Base-by-base conservation (phyloP, 1,140 invertebrate species). In the Diabrotica undecimpunctata region DNA sequence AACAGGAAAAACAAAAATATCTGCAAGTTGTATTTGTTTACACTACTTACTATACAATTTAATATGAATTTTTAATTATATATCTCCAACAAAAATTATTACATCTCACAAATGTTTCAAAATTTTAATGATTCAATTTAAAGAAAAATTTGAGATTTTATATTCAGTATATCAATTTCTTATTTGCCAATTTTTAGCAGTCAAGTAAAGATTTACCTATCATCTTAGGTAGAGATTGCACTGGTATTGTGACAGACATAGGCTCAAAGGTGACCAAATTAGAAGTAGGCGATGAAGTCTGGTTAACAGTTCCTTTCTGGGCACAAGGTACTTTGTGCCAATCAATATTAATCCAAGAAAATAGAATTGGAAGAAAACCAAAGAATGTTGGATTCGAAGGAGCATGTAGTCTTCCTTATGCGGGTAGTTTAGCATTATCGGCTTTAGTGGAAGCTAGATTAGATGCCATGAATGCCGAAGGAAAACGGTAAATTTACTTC, bases 381-480 rank as follows among this genome's bases (percentile, higher is more conserved):
- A 81, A 80, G 68, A 81, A 81, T 61, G 78, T 90, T 13, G 82
- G 80, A 50, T 90, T 89, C 72, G 86, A 89, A 76, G 85, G 86
- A 54, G 87, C 88, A 35, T 86, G 88, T 2, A 85, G 88, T 61
- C 74, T 93, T 38, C 88, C 90, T 5, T 92, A 90, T 70, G 86
- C 85, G 54, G 87, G 88, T 6, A 84, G 84, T 62, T 81, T 88
- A n/a, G 86, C 85, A 1, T 88, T 88, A 83, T 81, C 86, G 70
- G 86, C 86, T 14, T 75, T 92, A 5, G 79, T 86, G 51, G 81
- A 83, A 68, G 79, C 79, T 70, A 83, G 83, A 59, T 71, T 78
- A 7, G 81, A 86, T 59, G 80, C 82, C 68, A 78, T 82, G 68
- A 83, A 82, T 71, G 82, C 84, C 7, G 74, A 79, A 70, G 81